These are phyloP conservation scores for Pocillopora meandrina DNA, from an alignment of 92 coral and sea anemone species.

Conservation along the genomic window DNA sequence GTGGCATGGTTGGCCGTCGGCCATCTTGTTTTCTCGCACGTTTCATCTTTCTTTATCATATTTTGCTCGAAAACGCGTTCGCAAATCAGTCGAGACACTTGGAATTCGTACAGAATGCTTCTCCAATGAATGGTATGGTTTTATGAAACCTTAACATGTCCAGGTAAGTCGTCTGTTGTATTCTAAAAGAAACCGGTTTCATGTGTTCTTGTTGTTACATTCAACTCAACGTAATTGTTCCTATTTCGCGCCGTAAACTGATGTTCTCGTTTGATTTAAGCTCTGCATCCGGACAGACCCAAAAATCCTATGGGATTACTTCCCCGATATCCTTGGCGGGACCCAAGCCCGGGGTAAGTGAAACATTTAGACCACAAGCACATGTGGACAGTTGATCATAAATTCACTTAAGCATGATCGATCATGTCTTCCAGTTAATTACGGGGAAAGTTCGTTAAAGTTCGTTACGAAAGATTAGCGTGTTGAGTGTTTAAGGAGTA, in stretches of 20 bases:
- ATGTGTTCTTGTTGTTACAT: background rate
- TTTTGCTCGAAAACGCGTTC: background rate
- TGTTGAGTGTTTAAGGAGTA: too few species aligned
- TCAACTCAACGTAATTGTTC: background rate
- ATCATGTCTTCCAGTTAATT: too few species aligned
- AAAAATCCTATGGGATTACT: slow-evolving; percentile 88
- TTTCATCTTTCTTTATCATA: background rate
- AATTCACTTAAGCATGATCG: too few species aligned
- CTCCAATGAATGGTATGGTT: slow-evolving; percentile 11
- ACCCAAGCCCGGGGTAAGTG: slow-evolving; percentile 85
- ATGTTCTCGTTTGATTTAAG: background rate
- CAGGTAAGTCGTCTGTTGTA: slow-evolving; percentile 44
- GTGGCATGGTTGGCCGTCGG: slow-evolving; percentile 31
- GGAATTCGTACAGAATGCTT: background rate
- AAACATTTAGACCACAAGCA: background rate
- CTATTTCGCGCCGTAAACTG: slow-evolving; percentile 4
- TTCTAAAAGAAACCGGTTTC: background rate
- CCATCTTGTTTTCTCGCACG: slow-evolving; percentile 61
- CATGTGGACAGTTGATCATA: too few species aligned
- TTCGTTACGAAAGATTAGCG: too few species aligned
- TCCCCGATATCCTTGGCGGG: slow-evolving; percentile 88
- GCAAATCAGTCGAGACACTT: background rate
- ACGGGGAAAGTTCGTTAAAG: too few species aligned
- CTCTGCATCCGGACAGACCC: slow-evolving; percentile 55
- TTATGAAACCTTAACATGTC: slow-evolving; percentile 49